Percentiles rank a stretch among this genome's conserved stretches.
phyloP scores from a whole-genome alignment of 2,113 vertebrate species.

The Solenodon paradoxus region DNA sequence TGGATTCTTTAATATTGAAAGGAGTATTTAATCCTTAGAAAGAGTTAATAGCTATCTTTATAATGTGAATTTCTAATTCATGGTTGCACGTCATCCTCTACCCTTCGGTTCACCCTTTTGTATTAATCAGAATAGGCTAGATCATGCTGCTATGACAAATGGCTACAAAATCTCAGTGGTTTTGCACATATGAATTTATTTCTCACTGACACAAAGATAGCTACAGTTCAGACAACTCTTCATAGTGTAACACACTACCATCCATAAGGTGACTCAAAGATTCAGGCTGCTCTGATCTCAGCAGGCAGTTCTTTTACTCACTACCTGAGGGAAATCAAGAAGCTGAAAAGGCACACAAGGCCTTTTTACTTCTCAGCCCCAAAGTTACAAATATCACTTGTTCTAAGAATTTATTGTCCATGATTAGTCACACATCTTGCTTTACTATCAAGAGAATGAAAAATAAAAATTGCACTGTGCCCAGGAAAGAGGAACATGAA shows the following conservation, averaged over 20 bases:
- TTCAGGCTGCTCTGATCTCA: background rate
- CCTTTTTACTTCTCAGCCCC: background rate
- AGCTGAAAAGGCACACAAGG: background rate
- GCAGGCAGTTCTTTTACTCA: background rate
- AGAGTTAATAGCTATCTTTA: background rate
- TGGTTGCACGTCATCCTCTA: background rate
- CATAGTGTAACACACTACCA: rapidly evolving
- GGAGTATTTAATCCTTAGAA: background rate
- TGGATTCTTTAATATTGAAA: slow-evolving; percentile 19
- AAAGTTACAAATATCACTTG: background rate
- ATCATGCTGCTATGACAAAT: background rate
- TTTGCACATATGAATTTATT: background rate
- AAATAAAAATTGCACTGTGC: background rate
- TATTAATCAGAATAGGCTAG: background rate
- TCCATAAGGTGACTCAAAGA: background rate
- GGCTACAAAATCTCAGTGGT: background rate
- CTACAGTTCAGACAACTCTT: background rate
- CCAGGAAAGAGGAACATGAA: background rate
- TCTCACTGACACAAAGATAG: background rate
- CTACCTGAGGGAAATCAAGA: background rate
- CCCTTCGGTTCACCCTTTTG: background rate
- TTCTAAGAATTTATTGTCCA: background rate
- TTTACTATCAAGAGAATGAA: background rate
- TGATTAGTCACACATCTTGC: background rate
- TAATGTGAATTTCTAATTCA: background rate